A percentile compares a stretch with the other conserved stretches of the same genome.
Conservation (phyloP, 2,797 vertebrate species). For the Taeniopygia guttata region DNA sequence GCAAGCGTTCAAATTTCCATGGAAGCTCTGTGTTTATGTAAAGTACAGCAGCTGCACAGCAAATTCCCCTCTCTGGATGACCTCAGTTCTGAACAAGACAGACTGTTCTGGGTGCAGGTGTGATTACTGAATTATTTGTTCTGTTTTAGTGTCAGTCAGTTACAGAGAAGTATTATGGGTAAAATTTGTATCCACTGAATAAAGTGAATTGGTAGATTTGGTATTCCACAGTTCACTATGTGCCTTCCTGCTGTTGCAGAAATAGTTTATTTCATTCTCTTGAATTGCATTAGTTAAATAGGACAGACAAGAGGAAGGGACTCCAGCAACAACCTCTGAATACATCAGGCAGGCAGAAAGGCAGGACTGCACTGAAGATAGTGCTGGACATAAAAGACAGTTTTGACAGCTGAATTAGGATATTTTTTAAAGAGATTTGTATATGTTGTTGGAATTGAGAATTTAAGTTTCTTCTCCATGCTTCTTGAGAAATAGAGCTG, state of each 20-base stretch:
- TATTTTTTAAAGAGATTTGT: not conserved
- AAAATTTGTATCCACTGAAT: slow-evolving; percentile 32
- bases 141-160: slow-evolving; percentile 54
- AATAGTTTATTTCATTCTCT: slow-evolving; percentile 39
- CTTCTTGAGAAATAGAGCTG: not conserved
- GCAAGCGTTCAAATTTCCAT: slow-evolving; percentile 15
- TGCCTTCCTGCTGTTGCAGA: slow-evolving; percentile 48
- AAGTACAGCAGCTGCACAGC: slow-evolving; percentile 59
- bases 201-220: slow-evolving; percentile 50
- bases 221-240: slow-evolving; percentile 37
- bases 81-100: slow-evolving; percentile 57
- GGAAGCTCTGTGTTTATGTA: slow-evolving; percentile 52
- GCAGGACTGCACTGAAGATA: not conserved
- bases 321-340: slow-evolving; percentile 10
- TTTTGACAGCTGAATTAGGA: not conserved
- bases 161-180: slow-evolving; percentile 42
- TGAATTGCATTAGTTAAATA: slow-evolving; percentile 44
- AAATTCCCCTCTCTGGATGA: slow-evolving; percentile 44
- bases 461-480: not conserved
- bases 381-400: not conserved
- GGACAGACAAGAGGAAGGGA: slow-evolving; percentile 25
- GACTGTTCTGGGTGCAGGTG: slow-evolving; percentile 62
- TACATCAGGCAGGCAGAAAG: slow-evolving; percentile 17
- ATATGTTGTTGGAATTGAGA: not conserved
- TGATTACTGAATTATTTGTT: slow-evolving; percentile 64